These are phyloP conservation scores for Herpetotheres cachinnans DNA, from an alignment of 2,113 vertebrate species.

Conservation along the genomic window DNA sequence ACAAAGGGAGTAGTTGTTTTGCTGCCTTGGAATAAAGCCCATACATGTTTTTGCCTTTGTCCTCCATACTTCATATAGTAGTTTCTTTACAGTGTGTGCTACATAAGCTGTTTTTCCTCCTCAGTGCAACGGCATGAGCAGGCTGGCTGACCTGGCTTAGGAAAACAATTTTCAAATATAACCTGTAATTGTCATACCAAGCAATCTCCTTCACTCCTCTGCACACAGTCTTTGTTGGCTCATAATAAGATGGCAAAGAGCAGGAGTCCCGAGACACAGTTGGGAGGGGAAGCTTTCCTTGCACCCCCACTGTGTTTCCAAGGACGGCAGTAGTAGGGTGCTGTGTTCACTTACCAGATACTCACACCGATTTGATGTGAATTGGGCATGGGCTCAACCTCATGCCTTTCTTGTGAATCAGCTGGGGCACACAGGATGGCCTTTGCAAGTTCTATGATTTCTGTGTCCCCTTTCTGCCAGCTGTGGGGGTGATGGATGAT, in stretches of 20 bases:
- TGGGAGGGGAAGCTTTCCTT: neutral
- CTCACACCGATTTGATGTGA: fast-evolving
- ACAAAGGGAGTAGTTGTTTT: neutral
- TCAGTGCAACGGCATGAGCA: neutral
- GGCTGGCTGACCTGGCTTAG: neutral
- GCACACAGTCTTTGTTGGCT: neutral
- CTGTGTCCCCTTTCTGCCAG: neutral
- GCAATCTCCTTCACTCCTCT: neutral
- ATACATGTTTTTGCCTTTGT: neutral
- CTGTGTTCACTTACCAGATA: neutral
- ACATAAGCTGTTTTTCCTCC: neutral
- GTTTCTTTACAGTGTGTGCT: neutral
- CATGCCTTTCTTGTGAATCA: neutral
- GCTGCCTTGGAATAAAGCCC: neutral
- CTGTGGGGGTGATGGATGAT: neutral
- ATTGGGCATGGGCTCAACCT: fast-evolving
- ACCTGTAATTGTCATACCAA: neutral
- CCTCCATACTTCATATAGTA: neutral
- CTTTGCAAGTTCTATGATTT: neutral
- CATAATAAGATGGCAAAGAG: neutral
- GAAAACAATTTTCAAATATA: neutral
- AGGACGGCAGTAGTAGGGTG: neutral
- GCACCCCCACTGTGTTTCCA: neutral
- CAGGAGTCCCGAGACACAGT: fast-evolving
- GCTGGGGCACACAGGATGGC: neutral